Evolutionary conservation across 2,888 invertebrate species (phyloP).

Genomic region (Eilema sororculum): DNA sequence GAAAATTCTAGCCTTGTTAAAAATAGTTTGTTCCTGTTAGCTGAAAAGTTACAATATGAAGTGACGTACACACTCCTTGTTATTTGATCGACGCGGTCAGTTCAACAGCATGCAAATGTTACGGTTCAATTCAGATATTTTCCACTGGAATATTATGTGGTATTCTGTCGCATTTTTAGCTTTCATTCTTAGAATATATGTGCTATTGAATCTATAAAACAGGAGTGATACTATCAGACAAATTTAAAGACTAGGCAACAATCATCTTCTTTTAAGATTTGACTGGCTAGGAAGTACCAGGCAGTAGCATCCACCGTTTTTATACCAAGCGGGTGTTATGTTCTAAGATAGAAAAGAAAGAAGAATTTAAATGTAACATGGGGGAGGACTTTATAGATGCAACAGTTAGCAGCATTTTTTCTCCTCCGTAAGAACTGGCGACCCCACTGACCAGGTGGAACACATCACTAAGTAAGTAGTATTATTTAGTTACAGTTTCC

Average conservation of each 20-base stretch:
- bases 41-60: too few relatives aligned
- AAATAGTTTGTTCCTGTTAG: too few relatives aligned
- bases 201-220: neutral
- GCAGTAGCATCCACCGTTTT: too few relatives aligned
- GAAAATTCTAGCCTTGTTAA: too few relatives aligned
- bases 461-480: neutral
- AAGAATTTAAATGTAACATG: neutral
- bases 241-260: too few relatives aligned
- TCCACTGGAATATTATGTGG: neutral
- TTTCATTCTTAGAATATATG: neutral
- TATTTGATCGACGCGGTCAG: neutral
- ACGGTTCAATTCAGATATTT: neutral
- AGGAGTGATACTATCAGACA: too few relatives aligned
- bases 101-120: neutral
- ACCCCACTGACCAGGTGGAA: neutral
- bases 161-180: too few relatives aligned
- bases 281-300: too few relatives aligned
- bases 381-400: neutral
- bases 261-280: too few relatives aligned
- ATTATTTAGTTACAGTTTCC: neutral
- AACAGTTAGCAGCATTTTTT: neutral
- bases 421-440: neutral
- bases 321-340: too few relatives aligned
- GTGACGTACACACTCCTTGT: too few relatives aligned
- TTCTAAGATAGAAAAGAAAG: neutral